These are phyloP conservation scores for human DNA, from an alignment of 2,113 vertebrate genomes.

Conservation along the genomic window DNA sequence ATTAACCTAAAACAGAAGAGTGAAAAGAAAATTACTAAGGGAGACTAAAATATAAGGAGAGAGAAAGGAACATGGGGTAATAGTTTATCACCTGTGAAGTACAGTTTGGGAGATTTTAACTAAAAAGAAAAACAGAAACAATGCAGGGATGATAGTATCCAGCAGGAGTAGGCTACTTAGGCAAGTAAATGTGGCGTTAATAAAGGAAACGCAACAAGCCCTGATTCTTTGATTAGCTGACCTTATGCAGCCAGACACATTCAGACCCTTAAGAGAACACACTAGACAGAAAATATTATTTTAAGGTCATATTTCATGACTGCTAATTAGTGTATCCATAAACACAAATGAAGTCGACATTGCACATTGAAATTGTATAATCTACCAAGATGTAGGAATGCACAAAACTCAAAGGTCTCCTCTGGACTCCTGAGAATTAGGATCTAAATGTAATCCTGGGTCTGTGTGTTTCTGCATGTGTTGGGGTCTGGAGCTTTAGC, in stretches of 20 bases:
- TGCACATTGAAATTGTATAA: constrained; percentile 19
- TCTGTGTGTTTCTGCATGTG: not conserved
- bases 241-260: constrained; percentile 72
- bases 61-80: not conserved
- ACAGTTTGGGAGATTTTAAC: constrained; percentile 1
- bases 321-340: constrained; percentile 75
- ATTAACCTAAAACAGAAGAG: not conserved
- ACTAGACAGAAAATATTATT: constrained; percentile 70
- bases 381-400: not conserved
- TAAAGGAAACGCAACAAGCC: constrained; percentile 72
- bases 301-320: constrained; percentile 77
- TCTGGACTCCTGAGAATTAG: not conserved
- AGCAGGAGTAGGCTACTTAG: constrained; percentile 76
- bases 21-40: not conserved
- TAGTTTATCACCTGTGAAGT: not conserved
- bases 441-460: not conserved
- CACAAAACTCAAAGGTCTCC: not conserved
- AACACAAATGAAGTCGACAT: constrained; percentile 78
- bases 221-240: constrained; percentile 77
- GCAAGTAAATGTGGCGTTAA: constrained; percentile 79
- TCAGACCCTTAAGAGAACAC: constrained; percentile 68
- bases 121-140: constrained; percentile 56
- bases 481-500: too few species aligned
- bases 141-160: constrained; percentile 63
- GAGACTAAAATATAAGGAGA: not conserved